Percentiles rank a stretch among this genome's conserved stretches.
phyloP scores from a whole-genome alignment of 1,140 invertebrate genomes.

The Asobara japonica region DNA sequence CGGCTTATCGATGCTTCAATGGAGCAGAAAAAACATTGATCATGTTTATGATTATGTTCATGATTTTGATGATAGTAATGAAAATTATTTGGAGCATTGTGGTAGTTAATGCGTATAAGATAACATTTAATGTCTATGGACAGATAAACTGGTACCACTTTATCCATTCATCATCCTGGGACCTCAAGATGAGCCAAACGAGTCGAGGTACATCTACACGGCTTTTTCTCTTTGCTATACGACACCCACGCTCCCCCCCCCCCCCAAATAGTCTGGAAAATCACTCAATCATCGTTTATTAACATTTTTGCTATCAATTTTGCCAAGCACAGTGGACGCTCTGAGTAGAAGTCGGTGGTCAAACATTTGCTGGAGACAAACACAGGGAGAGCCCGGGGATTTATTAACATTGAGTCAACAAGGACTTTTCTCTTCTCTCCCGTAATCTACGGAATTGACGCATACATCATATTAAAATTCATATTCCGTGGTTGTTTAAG shows the following conservation, averaged over 20 bases:
- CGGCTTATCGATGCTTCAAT: background rate
- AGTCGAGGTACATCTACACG: background rate
- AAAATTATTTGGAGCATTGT: slow-evolving; percentile 10
- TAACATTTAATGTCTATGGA: slow-evolving; percentile 30
- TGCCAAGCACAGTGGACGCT: background rate
- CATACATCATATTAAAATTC: background rate
- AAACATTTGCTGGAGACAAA: slow-evolving; percentile 30
- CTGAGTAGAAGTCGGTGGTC: slow-evolving; percentile 20
- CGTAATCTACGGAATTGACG: background rate
- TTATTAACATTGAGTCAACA: slow-evolving; percentile 36
- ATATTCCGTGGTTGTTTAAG: no score
- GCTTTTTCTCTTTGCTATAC: background rate
- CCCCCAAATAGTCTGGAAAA: no score
- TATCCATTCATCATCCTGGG: slow-evolving; percentile 43
- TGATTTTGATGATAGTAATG: background rate
- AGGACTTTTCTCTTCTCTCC: slow-evolving; percentile 12
- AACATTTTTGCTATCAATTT: background rate
- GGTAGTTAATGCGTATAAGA: slow-evolving; percentile 37
- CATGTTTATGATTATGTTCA: background rate
- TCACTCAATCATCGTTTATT: background rate
- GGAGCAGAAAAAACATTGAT: background rate
- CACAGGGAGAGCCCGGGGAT: slow-evolving; percentile 17
- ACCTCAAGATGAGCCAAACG: slow-evolving; percentile 29
- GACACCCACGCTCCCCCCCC: no score
- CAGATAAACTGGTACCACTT: slow-evolving; percentile 39